Percentiles rank a stretch among this genome's conserved stretches.
These are phyloP conservation scores for Lepidocolaptes lacrymiger DNA, from an alignment of 2,797 vertebrate species.

Conservation along the genomic window DNA sequence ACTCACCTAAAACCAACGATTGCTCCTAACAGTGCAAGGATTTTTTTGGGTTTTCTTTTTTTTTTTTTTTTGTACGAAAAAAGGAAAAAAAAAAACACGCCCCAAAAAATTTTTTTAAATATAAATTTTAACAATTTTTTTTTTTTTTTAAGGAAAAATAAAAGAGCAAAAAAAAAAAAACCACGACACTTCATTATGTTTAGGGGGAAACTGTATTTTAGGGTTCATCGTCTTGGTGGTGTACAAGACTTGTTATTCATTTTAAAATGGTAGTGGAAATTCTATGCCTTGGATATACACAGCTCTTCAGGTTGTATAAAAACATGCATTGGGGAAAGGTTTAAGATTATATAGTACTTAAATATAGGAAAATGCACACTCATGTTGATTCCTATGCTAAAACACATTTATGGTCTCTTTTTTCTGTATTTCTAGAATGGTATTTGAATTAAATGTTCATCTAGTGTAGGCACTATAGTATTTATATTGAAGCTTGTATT, in stretches of 20 bases:
- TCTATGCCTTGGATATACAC: constrained; percentile 96
- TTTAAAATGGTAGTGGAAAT: constrained; percentile 89
- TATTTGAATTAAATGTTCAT: constrained; percentile 99
- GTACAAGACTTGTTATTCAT: constrained; percentile 91
- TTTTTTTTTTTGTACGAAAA: constrained; percentile 78
- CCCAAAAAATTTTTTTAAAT: constrained; percentile 80
- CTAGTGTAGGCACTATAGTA: constrained; percentile 99
- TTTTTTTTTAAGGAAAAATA: constrained; percentile 64
- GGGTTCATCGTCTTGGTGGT: constrained; percentile 93
- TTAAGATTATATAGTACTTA: constrained; percentile 95
- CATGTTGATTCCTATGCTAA: constrained; percentile 99
- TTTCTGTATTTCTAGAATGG: constrained; percentile 99
- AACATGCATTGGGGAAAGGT: constrained; percentile 98
- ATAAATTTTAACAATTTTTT: constrained; percentile 88
- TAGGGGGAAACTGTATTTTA: constrained; percentile 93
- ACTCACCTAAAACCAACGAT: constrained; percentile 84
- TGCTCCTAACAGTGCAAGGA: constrained; percentile 90
- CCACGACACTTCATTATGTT: constrained; percentile 91
- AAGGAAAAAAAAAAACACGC: not conserved
- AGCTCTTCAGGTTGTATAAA: constrained; percentile 98
- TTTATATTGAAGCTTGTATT: constrained; percentile 99
- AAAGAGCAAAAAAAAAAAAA: constrained; percentile 72
- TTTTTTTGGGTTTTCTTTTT: constrained; percentile 82
- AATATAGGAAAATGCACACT: constrained; percentile 99
- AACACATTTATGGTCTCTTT: constrained; percentile 99